Evolutionary conservation across 2,113 vertebrate genomes (phyloP), one percentile per base, ranked within the genome.

Genomic region (Trematomus loennbergii): DNA sequence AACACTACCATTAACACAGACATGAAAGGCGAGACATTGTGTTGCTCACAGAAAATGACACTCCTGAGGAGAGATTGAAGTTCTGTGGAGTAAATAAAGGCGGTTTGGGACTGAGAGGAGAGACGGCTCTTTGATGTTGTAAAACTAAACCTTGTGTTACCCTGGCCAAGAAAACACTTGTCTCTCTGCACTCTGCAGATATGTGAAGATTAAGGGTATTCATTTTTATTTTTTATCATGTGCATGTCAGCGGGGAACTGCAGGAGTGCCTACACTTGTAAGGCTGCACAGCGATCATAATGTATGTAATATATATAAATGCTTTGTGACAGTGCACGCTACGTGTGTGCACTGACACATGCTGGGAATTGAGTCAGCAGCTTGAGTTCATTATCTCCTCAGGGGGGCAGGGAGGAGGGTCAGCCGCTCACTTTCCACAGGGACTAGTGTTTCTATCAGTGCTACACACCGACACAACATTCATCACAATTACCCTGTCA

Each of bases 401-500:
- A 9, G 78, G 36, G 79, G 54, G 53, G 45, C 66, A 20, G 9
- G 2, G 16, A 40, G 57, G 25, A n/a, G 61, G 64, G 53, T 82
- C 54, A 77, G 67, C 25, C 10, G 33, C 70, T 75, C 78, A 78
- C 61, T 66, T 78, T 76, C 62, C 67, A 33, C 45, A 17, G 45
- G 40, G 18, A 64, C 72, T 58, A 20, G 64, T 61, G 68, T 59
- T 60, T 72, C 63, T 17, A 68, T 53, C 49, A 55, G 55, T 17
- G 50, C 20, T 13, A 13, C 72, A 63, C 63, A 9, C 45, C 58
- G 69, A 81, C 86, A 40, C 48, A 7, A 7, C 70, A 72, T 88
- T 81, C 53, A 66, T 89, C 87, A 78, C 72, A 75, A 85, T 86
- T 85, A 90, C 68, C 62, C 73, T 40, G 54, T 55, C 8, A 0